Percentiles rank a stretch among this genome's conserved stretches.
Evolutionary conservation across 2,113 vertebrate species (phyloP).

Genomic region (Promerops cafer): DNA sequence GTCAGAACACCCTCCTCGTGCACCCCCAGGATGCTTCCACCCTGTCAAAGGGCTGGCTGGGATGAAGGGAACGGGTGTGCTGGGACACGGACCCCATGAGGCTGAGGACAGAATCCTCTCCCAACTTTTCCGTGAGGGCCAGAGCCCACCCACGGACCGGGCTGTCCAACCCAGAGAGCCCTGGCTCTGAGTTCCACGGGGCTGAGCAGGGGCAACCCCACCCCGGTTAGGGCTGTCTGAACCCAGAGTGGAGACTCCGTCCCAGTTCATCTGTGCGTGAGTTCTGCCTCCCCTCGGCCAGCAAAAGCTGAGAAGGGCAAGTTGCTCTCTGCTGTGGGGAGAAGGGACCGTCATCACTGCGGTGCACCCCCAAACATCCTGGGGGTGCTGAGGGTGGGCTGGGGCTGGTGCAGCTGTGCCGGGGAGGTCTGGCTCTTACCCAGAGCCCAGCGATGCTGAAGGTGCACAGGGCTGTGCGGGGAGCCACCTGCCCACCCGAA

Average conservation of each 20-base stretch:
- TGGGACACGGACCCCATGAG: neutral
- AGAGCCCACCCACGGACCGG: neutral
- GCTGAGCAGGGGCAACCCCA: neutral
- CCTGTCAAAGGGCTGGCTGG: neutral
- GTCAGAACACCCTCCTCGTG: neutral
- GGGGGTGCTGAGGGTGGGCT: too few relatives aligned
- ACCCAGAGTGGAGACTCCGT: neutral
- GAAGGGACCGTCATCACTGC: neutral
- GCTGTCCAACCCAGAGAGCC: neutral
- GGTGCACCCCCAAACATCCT: neutral
- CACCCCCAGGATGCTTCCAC: neutral
- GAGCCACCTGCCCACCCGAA: neutral
- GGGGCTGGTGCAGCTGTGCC: neutral
- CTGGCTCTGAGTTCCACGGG: neutral
- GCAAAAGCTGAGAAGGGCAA: neutral
- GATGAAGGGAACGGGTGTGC: neutral
- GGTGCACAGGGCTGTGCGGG: accelerated
- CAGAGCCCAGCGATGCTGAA: neutral
- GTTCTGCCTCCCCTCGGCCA: neutral
- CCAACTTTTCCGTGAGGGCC: neutral
- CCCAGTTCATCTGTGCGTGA: accelerated
- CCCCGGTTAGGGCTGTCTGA: neutral
- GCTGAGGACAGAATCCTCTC: neutral
- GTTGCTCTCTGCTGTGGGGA: neutral
- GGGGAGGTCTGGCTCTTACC: neutral